These are phyloP conservation scores for Helleia helle DNA, from an alignment of 2,888 invertebrate species.

Conservation along the genomic window DNA sequence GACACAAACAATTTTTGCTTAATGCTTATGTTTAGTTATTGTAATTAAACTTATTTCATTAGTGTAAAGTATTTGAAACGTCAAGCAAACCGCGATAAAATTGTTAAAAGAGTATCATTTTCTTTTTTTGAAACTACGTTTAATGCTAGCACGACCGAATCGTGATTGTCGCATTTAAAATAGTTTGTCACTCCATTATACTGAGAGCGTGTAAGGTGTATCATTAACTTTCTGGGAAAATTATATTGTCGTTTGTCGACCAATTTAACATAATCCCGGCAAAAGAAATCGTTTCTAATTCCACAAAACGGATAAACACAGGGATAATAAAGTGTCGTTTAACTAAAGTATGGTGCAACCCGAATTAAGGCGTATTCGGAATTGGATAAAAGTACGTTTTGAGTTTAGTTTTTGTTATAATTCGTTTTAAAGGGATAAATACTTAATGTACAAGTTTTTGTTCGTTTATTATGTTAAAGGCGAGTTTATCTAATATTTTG, in stretches of 20 bases:
- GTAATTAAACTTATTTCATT: no score
- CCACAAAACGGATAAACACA: slow-evolving; percentile 59
- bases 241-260: slow-evolving; percentile 60
- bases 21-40: no score
- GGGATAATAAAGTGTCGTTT: slow-evolving; percentile 71
- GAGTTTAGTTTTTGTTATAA: slow-evolving; percentile 9
- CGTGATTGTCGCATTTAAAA: slow-evolving; percentile 54
- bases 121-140: no score
- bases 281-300: slow-evolving; percentile 30
- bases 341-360: slow-evolving; percentile 45
- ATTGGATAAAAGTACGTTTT: slow-evolving; percentile 18
- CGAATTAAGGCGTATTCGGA: slow-evolving; percentile 9
- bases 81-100: no score
- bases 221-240: slow-evolving; percentile 56
- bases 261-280: slow-evolving; percentile 40
- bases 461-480: no score
- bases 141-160: slow-evolving; percentile 17
- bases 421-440: slow-evolving; percentile 6
- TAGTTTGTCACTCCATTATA: slow-evolving; percentile 68
- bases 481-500: not conserved
- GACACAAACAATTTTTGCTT: no score
- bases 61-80: no score
- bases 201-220: slow-evolving; percentile 54
- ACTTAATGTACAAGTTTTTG: not conserved
- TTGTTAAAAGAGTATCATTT: slow-evolving; percentile 15